Evolutionary conservation across 2,113 vertebrate genomes (phyloP), one percentile per base, ranked within the genome.

Genomic region (Perca fluviatilis): DNA sequence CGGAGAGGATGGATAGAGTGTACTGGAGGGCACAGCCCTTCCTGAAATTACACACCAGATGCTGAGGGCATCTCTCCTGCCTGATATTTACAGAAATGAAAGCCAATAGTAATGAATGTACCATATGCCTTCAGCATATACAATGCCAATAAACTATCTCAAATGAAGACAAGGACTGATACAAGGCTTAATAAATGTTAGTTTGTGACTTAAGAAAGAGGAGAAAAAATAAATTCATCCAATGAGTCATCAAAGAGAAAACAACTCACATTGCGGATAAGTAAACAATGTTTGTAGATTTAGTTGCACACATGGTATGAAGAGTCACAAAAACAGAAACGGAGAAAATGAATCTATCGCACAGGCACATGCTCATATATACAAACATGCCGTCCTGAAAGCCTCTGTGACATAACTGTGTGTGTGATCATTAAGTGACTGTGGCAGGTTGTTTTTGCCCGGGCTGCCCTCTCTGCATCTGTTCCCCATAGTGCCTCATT

Each of bases 401-500:
- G 63, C 64, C 79, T 51, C 23, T 7, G 57, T 90, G 89, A 92
- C 85, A 87, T 85, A 82, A 85, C 78, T n/a, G 49, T 56, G 79
- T 79, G 79, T 84, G 84, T 73, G 90, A 91, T 88, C 90, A 89
- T 91, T 93, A 91, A 94, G 84, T 89, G 86, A 89, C 74, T 89
- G 64, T 93, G 92, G 88, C 91, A 93, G 91, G 91, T 94, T 94
- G 92, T 89, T 93, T 87, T 89, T 85, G 87, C 82, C 79, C 83
- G 54, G 83, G 74, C 80, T 79, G 85, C 85, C 85, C 90, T 87
- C 47, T 27, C 79, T 90, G 89, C 91, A 94, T 94, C 91, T 94
- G 94, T 90, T 94, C 91, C 87, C 88, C 71, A 91, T 94, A 93
- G 91, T 30, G 74, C 70, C 83, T 94, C 91, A 94, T 94, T 93